Evolutionary conservation across 2,888 invertebrate species (phyloP).

Genomic region (Fragum sueziense): DNA sequence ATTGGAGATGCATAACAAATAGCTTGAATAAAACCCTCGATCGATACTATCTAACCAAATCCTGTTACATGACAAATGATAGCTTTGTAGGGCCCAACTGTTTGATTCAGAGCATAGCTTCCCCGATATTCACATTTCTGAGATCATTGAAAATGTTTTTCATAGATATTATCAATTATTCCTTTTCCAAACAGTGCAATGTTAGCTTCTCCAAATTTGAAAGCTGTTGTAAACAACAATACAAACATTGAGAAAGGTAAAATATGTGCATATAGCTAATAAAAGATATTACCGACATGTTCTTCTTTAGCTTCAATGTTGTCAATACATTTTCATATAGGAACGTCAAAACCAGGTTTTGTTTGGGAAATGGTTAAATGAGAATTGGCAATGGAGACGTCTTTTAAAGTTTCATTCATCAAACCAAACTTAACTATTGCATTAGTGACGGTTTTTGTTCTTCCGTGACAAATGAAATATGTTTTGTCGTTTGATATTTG

Average conservation of each 20-base stretch:
- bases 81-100: too few species aligned
- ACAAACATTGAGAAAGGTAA: too few species aligned
- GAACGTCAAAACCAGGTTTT: too few species aligned
- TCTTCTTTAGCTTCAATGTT: too few species aligned
- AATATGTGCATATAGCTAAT: too few species aligned
- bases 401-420: not conserved
- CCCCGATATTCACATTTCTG: constrained; percentile 2
- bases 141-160: constrained; percentile 15
- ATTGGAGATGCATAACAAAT: constrained; percentile 34
- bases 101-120: not conserved
- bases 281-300: too few species aligned
- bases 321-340: too few species aligned
- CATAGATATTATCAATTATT: constrained; percentile 8
- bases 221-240: too few species aligned
- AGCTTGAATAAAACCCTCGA: constrained; percentile 6
- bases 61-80: constrained; percentile 24
- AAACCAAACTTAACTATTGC: not conserved
- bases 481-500: not conserved
- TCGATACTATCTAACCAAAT: constrained; percentile 23
- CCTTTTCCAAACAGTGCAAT: too few species aligned
- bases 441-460: not conserved
- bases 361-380: too few species aligned
- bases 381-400: constrained; percentile 1
- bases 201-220: too few species aligned
- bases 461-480: not conserved